These are phyloP conservation scores for Pithys albifrons DNA, from an alignment of 2,113 vertebrate genomes.

Conservation along the genomic window DNA sequence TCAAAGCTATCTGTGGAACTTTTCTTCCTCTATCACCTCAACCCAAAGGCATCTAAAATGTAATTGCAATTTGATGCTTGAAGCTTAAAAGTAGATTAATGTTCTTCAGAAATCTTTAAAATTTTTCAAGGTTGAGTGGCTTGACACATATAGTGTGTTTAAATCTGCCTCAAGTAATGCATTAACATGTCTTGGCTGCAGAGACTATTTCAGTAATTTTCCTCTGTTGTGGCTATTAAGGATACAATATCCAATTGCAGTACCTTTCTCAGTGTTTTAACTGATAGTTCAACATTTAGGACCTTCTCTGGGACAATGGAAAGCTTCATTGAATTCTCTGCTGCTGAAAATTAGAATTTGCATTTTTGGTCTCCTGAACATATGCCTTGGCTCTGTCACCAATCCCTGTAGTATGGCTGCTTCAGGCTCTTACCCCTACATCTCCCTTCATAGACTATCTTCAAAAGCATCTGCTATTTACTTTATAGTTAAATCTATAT, in stretches of 20 bases:
- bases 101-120: not conserved
- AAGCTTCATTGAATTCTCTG: rapidly evolving
- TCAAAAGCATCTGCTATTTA: not conserved
- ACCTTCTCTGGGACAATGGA: not conserved
- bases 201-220: not conserved
- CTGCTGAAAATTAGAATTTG: not conserved
- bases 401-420: not conserved
- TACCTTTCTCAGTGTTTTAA: not conserved
- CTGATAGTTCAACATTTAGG: not conserved
- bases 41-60: not conserved
- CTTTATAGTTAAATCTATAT: not conserved
- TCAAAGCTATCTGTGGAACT: not conserved
- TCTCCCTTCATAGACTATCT: not conserved
- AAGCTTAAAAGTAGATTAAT: not conserved
- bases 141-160: not conserved
- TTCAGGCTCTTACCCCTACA: not conserved
- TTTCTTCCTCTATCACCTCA: not conserved
- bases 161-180: not conserved
- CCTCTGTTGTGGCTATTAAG: not conserved
- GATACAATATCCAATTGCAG: not conserved
- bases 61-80: not conserved
- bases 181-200: not conserved
- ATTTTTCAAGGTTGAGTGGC: not conserved
- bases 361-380: not conserved
- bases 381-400: not conserved